These are phyloP conservation scores for Deladenus siricidicola DNA, from an alignment of 2,888 invertebrate genomes.

Conservation along the genomic window DNA sequence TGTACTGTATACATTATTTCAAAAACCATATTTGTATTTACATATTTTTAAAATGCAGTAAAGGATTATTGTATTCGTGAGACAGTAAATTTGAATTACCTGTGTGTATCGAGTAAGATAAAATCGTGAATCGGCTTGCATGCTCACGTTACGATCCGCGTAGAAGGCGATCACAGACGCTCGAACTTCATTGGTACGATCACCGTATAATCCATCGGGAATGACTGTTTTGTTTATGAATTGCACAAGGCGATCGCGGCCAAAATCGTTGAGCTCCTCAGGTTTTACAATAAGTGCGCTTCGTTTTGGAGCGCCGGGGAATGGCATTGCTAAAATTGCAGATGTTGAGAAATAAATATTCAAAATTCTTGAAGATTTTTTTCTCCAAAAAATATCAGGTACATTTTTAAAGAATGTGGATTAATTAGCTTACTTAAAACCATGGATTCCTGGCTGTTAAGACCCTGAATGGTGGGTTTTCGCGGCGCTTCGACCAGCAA, in stretches of 20 bases:
- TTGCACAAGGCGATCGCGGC: constrained; percentile 14
- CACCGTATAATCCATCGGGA: constrained; percentile 15
- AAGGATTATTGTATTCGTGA: too few relatives aligned
- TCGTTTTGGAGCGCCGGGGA: constrained; percentile 15
- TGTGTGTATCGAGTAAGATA: constrained; percentile 21
- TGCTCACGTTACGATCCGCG: constrained; percentile 19
- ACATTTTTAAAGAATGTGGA: neutral
- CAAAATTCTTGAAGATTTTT: neutral
- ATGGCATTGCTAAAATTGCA: constrained; percentile 19
- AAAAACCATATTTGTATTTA: too few relatives aligned
- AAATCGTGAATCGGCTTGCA: constrained; percentile 7
- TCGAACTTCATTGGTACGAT: constrained; percentile 11
- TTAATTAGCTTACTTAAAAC: constrained; percentile 19
- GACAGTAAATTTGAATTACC: neutral
- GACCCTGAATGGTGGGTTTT: constrained; percentile 25
- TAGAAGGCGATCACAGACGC: constrained; percentile 18
- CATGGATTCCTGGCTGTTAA: constrained; percentile 21
- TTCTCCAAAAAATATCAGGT: constrained; percentile 5
- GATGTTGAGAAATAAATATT: constrained; percentile 2
- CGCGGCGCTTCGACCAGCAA: constrained; percentile 22
- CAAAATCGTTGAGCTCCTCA: constrained; percentile 18
- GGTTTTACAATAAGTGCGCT: constrained; percentile 7
- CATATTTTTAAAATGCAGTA: too few relatives aligned
- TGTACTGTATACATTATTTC: too few relatives aligned
- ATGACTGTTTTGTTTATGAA: constrained; percentile 22